A percentile compares a stretch with the other conserved stretches of the same genome.
These are phyloP conservation scores for Papilio glaucus DNA, from an alignment of 1,140 invertebrate genomes.

Conservation along the genomic window DNA sequence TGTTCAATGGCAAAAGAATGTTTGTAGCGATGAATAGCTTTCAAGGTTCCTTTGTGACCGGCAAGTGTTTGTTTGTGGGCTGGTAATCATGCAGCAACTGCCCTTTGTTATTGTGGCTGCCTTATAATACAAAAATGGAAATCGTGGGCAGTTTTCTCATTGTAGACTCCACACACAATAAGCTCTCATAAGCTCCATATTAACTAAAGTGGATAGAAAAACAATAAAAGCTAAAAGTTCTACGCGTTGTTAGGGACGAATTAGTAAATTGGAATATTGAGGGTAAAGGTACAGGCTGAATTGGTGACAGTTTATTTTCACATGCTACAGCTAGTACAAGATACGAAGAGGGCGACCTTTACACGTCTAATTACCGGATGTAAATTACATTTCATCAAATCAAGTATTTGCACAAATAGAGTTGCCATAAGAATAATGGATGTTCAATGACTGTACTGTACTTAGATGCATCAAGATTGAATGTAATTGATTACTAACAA, in stretches of 20 bases:
- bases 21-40: slow-evolving; percentile 6
- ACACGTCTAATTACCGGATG: too few relatives aligned
- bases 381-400: too few relatives aligned
- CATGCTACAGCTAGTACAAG: too few relatives aligned
- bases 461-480: too few relatives aligned
- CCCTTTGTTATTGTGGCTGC: not conserved
- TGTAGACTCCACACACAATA: not conserved
- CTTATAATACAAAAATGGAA: not conserved
- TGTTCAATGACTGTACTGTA: too few relatives aligned
- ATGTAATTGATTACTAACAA: too few relatives aligned
- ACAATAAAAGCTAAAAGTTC: not conserved
- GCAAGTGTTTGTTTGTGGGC: slow-evolving; percentile 13
- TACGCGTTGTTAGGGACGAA: too few relatives aligned
- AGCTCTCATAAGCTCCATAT: not conserved
- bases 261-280: too few relatives aligned
- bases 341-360: too few relatives aligned
- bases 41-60: slow-evolving; percentile 8
- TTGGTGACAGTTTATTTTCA: not conserved
- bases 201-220: not conserved
- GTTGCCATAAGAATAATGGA: too few relatives aligned
- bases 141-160: not conserved
- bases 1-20: slow-evolving; percentile 3
- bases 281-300: too few relatives aligned
- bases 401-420: too few relatives aligned
- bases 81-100: slow-evolving; percentile 21